Evolutionary conservation across 1,140 invertebrate genomes (phyloP).

Genomic region (Drosophila gunungcola): DNA sequence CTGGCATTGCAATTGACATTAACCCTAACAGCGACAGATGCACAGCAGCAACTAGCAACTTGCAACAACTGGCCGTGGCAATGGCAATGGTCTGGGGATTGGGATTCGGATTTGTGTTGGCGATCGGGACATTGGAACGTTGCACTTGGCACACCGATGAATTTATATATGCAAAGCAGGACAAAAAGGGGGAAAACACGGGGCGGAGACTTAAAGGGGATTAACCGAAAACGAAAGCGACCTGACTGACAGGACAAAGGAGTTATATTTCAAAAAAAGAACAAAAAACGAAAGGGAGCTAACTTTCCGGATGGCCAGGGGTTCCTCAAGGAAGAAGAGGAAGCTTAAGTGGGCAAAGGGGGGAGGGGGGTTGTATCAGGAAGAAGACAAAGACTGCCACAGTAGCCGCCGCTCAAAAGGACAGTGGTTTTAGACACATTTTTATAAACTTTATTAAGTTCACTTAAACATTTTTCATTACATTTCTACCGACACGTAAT

Average conservation of each 20-base stretch:
- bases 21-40: constrained; percentile 76
- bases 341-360: constrained; percentile 2
- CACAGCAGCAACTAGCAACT: constrained; percentile 33
- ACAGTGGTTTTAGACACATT: constrained; percentile 8
- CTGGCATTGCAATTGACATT: constrained; percentile 74
- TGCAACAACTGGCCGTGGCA: constrained; percentile 38
- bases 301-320: constrained; percentile 11
- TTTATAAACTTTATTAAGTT: neutral
- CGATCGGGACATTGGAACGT: constrained; percentile 20
- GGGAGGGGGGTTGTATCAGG: too few relatives aligned
- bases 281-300: constrained; percentile 65
- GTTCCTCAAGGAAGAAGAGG: neutral
- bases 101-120: neutral
- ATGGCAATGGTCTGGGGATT: constrained; percentile 20
- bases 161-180: constrained; percentile 79
- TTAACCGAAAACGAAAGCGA: constrained; percentile 70
- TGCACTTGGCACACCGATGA: constrained; percentile 69
- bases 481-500: neutral
- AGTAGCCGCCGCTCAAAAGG: constrained; percentile 22
- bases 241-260: constrained; percentile 80
- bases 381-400: constrained; percentile 27
- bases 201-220: constrained; percentile 10
- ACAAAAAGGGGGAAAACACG: neutral
- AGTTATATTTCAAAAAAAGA: constrained; percentile 81
- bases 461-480: neutral